These are phyloP conservation scores for Oophaga pumilio DNA, from an alignment of 2,113 vertebrate genomes.

Conservation along the genomic window DNA sequence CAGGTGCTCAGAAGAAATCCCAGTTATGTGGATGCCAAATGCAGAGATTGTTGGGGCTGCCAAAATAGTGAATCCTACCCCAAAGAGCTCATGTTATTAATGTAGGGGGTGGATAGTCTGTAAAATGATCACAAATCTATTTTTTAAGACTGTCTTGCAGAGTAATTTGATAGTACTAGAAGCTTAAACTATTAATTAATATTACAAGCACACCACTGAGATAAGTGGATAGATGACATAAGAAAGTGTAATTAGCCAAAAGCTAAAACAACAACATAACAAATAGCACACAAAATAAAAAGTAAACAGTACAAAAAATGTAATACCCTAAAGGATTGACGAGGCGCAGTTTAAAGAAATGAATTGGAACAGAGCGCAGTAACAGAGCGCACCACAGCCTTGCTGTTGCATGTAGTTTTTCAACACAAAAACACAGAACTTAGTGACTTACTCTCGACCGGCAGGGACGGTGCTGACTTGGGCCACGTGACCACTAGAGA, in stretches of 20 bases:
- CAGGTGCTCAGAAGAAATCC: neutral
- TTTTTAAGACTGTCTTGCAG: no score
- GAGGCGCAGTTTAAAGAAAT: neutral
- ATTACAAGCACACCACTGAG: no score
- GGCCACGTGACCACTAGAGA: conserved; percentile 77
- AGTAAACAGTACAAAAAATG: neutral
- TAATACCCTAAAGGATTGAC: neutral
- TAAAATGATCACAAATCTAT: neutral
- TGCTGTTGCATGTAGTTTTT: neutral
- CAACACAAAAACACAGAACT: neutral
- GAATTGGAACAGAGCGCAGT: neutral
- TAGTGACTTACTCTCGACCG: conserved; percentile 82
- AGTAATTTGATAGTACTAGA: neutral
- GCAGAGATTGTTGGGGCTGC: neutral
- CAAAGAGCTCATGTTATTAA: neutral
- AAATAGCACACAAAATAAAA: no score
- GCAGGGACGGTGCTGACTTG: conserved; percentile 78
- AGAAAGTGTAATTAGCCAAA: neutral
- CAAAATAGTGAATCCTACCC: neutral
- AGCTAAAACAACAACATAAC: no score
- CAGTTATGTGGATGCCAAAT: neutral
- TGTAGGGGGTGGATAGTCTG: neutral
- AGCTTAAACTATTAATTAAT: neutral
- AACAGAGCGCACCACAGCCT: neutral
- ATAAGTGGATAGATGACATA: neutral